Base-by-base conservation (phyloP, 1,140 invertebrate species). In the Pseudoatta argentina region DNA sequence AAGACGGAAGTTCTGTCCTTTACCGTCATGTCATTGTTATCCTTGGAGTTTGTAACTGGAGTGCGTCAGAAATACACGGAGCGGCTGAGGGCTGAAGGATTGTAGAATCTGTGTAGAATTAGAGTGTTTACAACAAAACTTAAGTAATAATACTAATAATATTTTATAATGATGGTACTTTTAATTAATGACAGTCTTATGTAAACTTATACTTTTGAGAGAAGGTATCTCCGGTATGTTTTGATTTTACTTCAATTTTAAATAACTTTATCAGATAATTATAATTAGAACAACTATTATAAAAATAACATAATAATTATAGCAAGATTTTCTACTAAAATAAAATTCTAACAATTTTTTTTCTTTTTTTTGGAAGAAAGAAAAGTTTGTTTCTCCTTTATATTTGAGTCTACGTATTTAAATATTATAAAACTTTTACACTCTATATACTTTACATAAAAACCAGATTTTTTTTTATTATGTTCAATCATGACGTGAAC, bases 21-120 rank as follows among this genome's bases (percentile, higher is more conserved):
- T 72, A n/a, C 79, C 79, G 79, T 83, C 69, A 75, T 57, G 39
- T 83, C 79, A 83, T 83, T 83, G 79, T 83, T 83, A 83, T 83
- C 79, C 79, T 83, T 83, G n/a, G 27, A 83, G 79, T 83, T 83
- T 83, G 55, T 71, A 83, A 69, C 79, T 83, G 69, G 27, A 83
- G 79, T 83, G 39, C 69, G 71, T 75, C 55, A 83, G 69, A 83
- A 83, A 55, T 83, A 55, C 55, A 61, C 39, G 27, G 27, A 83
- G 44, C 39, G 8, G 55, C 48, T 73, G 79, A 75, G 57, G 48
- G 78, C 66, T 69, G 69, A 75, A 27, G 39, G 69, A 83, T 83
- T 63, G 79, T 59, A 51, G 69, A 83, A 75, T 44, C 55, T 83
- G 57, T 73, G 55, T 44, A 44, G 39, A 44, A 83, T 83, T 83